Evolutionary conservation across 2,888 invertebrate species (phyloP), one percentile per base, ranked within the genome.

Genomic region (Nipponacmea schrenckii): DNA sequence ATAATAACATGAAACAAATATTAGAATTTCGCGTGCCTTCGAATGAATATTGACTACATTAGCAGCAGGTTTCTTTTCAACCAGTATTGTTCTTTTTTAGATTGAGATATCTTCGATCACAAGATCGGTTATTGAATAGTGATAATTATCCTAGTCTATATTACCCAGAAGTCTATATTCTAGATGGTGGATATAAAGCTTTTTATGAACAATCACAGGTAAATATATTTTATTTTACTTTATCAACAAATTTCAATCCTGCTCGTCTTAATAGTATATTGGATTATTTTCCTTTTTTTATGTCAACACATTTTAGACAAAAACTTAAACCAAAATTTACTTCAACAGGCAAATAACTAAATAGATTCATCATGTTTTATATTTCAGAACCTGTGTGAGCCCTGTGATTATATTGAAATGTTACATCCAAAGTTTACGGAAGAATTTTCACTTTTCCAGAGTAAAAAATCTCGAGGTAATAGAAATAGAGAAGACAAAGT

Each of bases 121-220:
- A 93, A 27, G 98, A 98, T 89, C 92, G 98, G 0, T 92, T 92
- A 17, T 90, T 92, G 62, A 95, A 98, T 89, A 92, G 92, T 73
- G 93, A 93, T 68, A 91, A 91, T 73, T 97, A 97, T 89, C 98
- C 98, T 0, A 90, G 92, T 0, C 91, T 98, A 0, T 91, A 94
- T 86, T 96, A 94, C 90, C 97, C 98, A 0, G 98, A 98, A 89
- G 90, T 97, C 1, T 98, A 98, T 89, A 90, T 98, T 1, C 91
- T 98, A 26, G 94, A 96, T 85, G 95, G 95, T 1, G 96, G 96
- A 62, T 96, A 96, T 90, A 93, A 94, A 85, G 91, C 92, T 39
- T 97, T 98, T 90, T 96, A 92, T 88, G 91, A 92, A 78, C 89
- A 90, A 0, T 92, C 93, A 84, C 77, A 74, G 73, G 85, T 84